These are phyloP conservation scores for Oophaga pumilio DNA, from an alignment of 2,113 vertebrate species.

Conservation along the genomic window DNA sequence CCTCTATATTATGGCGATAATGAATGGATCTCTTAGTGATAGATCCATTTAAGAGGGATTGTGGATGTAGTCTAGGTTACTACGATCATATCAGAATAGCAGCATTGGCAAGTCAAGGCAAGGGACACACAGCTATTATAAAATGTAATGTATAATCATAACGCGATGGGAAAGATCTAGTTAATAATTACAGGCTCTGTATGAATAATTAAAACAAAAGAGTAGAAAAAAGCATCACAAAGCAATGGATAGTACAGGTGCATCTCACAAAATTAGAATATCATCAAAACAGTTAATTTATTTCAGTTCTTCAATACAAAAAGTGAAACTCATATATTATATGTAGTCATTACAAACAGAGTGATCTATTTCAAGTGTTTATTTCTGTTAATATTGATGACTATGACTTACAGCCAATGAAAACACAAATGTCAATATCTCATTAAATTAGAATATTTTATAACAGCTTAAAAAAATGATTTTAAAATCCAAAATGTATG, in stretches of 20 bases:
- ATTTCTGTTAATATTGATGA: too few relatives aligned
- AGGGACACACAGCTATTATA: not conserved
- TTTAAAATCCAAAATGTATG: too few relatives aligned
- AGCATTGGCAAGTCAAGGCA: not conserved
- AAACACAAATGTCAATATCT: too few relatives aligned
- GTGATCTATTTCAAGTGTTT: too few relatives aligned
- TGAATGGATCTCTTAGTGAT: slow-evolving; percentile 29
- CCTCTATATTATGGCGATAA: slow-evolving; percentile 10
- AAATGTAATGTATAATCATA: not conserved
- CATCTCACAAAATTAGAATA: too few relatives aligned
- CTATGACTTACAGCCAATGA: too few relatives aligned
- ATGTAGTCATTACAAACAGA: too few relatives aligned
- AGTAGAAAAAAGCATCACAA: not conserved
- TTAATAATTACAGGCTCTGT: not conserved
- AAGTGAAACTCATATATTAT: too few relatives aligned
- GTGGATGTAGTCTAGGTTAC: not conserved
- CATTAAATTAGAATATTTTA: too few relatives aligned
- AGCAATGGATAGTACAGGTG: not conserved
- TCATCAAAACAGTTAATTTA: too few relatives aligned
- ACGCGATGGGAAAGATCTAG: not conserved
- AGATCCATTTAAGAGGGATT: slow-evolving; percentile 6
- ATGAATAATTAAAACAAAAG: not conserved
- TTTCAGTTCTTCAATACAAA: too few relatives aligned
- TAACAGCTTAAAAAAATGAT: too few relatives aligned
- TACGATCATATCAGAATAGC: not conserved